phyloP scores from a whole-genome alignment of 2,113 vertebrate species.

The Panurus biarmicus region DNA sequence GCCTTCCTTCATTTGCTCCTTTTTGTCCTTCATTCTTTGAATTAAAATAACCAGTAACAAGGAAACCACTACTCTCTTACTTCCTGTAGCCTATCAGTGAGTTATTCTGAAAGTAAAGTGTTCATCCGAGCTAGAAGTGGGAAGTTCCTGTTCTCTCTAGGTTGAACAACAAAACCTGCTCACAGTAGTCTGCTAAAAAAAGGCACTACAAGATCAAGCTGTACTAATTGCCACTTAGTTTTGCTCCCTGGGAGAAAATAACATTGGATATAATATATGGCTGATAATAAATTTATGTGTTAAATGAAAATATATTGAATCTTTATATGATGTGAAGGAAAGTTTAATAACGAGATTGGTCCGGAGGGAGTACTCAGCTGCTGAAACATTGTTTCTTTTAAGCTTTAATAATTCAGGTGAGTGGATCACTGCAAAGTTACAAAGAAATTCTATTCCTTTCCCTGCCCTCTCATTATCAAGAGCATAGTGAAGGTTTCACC shows the following conservation, averaged over 20 bases:
- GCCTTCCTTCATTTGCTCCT: not conserved
- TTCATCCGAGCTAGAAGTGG: not conserved
- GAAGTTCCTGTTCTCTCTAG: not conserved
- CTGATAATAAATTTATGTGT: constrained; percentile 12
- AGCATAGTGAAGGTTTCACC: not conserved
- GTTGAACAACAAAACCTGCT: not conserved
- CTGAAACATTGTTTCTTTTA: constrained; percentile 2
- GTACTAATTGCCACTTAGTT: constrained; percentile 2
- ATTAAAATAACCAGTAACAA: not conserved
- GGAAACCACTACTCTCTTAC: not conserved
- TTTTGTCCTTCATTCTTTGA: not conserved
- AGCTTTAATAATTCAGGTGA: not conserved
- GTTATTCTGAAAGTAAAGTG: not conserved
- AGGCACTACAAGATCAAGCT: not conserved
- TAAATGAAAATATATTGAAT: constrained; percentile 12
- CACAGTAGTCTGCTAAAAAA: not conserved
- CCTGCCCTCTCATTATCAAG: not conserved
- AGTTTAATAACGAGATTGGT: not conserved
- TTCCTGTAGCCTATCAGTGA: not conserved
- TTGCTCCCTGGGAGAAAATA: constrained; percentile 15
- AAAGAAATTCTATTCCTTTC: not conserved
- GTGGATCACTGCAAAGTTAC: not conserved
- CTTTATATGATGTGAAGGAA: not conserved
- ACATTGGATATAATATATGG: not conserved
- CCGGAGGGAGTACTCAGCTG: not conserved